Base-by-base conservation (phyloP, 1,140 invertebrate genomes). In the Proales similis region DNA sequence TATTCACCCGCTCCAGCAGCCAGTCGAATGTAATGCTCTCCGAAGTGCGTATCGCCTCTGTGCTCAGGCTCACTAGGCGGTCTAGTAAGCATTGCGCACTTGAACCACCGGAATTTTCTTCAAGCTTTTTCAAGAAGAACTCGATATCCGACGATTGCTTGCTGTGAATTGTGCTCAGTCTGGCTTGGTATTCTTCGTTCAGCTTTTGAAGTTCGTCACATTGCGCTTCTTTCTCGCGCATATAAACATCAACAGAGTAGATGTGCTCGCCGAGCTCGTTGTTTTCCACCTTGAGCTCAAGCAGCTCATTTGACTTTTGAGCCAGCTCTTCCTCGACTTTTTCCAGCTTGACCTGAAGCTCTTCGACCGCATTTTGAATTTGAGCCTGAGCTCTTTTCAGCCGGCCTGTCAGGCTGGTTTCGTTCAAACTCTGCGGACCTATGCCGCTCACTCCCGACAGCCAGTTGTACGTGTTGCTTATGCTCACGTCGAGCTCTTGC, bases 171-270 rank as follows among this genome's bases (percentile, higher is more conserved):
- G n/a, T n/a, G n/a, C n/a, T n/a, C n/a, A n/a, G n/a, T n/a, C n/a
- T n/a, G n/a, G n/a, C n/a, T n/a, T n/a, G n/a, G n/a, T n/a, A 42
- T 9, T 57, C 51, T 1, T 57, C 33, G 29, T 57, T 57, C 30
- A 42, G 36, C 32, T 27, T 57, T 57, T 57, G 29, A 6, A 57
- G 20, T 17, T 57, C 36, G 6, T 57, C 51, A 29, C 51, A 57
- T 20, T 57, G 26, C 14, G 36, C 36, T 24, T 57, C 51, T 57
- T 57, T 57, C 45, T 57, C 51, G 17, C 51, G 19, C 51, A 57
- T 57, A 14, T 57, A 57, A 3, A 57, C 51, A 57, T 57, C 51
- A 42, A 57, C 45, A 29, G 51, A 57, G 22, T 57, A 57, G 14
- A 57, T 57, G 29, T 57, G 51, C 24, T 57, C 51, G 4, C 45